phyloP scores from a whole-genome alignment of 2,797 vertebrate genomes.

The Nothura maculosa region DNA sequence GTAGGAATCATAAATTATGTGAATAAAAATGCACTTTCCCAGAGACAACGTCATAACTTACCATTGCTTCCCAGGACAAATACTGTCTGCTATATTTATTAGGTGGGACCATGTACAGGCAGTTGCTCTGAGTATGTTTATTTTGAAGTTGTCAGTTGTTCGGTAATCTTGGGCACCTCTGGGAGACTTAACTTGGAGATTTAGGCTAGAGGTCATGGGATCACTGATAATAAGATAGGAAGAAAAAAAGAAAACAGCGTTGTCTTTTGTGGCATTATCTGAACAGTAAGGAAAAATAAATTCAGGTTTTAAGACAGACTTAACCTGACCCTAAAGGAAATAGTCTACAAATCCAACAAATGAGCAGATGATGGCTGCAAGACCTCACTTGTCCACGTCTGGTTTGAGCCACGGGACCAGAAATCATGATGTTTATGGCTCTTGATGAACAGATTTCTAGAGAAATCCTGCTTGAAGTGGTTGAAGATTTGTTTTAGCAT shows the following conservation, averaged over 20 bases:
- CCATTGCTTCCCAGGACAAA: slow-evolving; percentile 67
- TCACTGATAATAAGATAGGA: slow-evolving; percentile 51
- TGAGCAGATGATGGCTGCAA: fast-evolving
- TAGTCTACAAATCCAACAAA: slow-evolving; percentile 51
- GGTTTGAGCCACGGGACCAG: background rate
- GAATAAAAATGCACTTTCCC: slow-evolving; percentile 58
- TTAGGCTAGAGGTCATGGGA: slow-evolving; percentile 45
- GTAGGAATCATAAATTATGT: slow-evolving; percentile 25
- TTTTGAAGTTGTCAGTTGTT: slow-evolving; percentile 71
- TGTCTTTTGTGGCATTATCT: slow-evolving; percentile 56
- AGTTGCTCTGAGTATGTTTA: slow-evolving; percentile 65
- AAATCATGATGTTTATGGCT: background rate
- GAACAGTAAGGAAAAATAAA: slow-evolving; percentile 65
- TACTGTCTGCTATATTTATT: slow-evolving; percentile 72
- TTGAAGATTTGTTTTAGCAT: background rate
- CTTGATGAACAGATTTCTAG: background rate
- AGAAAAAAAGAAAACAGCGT: background rate
- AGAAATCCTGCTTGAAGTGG: background rate
- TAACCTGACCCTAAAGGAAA: slow-evolving; percentile 48
- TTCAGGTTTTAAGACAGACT: slow-evolving; percentile 41
- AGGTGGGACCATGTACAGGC: slow-evolving; percentile 61
- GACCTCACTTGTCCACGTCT: background rate
- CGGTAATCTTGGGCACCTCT: slow-evolving; percentile 63
- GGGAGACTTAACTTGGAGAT: slow-evolving; percentile 66
- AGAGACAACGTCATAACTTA: slow-evolving; percentile 52